A percentile compares a stretch with the other conserved stretches of the same genome.
phyloP scores from a whole-genome alignment of 2,888 invertebrate genomes.

The Leptopterna dolabrata region DNA sequence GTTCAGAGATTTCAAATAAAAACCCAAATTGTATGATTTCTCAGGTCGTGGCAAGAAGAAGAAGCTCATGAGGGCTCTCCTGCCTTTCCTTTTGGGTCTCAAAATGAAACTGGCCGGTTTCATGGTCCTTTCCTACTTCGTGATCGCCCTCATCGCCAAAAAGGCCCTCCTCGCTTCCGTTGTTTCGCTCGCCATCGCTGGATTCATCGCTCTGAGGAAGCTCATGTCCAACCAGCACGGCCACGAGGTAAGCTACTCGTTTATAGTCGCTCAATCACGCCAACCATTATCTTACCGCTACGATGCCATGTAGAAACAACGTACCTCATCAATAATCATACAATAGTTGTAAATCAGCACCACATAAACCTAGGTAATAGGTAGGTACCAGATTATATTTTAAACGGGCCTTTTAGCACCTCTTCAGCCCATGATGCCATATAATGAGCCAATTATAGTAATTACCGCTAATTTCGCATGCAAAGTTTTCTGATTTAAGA shows the following conservation, averaged over 20 bases:
- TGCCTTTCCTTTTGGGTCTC: slow-evolving; percentile 72
- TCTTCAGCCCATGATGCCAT: no score
- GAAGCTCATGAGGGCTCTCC: slow-evolving; percentile 70
- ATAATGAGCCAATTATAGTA: no score
- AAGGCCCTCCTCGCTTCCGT: slow-evolving; percentile 74
- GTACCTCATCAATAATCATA: no score
- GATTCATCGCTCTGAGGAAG: slow-evolving; percentile 67
- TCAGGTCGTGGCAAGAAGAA: slow-evolving; percentile 73
- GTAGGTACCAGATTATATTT: no score
- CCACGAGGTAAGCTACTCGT: slow-evolving; percentile 61
- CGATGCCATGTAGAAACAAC: no score
- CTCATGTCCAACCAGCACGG: slow-evolving; percentile 63
- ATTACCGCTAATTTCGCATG: no score
- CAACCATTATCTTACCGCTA: not conserved
- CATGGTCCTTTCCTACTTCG: slow-evolving; percentile 71
- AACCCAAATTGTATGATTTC: not conserved
- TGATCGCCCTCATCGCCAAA: slow-evolving; percentile 73
- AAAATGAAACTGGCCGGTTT: slow-evolving; percentile 73
- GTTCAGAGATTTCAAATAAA: no score
- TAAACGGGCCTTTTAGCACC: no score
- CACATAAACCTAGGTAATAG: no score
- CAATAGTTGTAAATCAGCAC: no score
- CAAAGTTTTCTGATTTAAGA: no score
- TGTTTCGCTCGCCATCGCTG: slow-evolving; percentile 73
- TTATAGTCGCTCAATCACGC: not conserved